A percentile compares a stretch with the other conserved stretches of the same genome.
Evolutionary conservation across 2,888 invertebrate genomes (phyloP).

Genomic region (Tineola bisselliella): DNA sequence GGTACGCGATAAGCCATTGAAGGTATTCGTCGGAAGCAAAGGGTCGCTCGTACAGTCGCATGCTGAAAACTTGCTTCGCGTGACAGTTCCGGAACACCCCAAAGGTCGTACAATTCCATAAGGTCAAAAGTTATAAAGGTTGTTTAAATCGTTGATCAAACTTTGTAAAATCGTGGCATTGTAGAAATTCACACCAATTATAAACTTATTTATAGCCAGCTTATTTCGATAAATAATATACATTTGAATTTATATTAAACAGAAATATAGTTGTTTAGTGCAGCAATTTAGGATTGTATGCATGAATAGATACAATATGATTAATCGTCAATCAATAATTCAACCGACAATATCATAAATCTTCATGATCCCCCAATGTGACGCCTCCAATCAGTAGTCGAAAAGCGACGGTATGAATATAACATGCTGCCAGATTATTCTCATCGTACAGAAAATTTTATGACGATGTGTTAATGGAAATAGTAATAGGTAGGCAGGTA

Average conservation of each 20-base stretch:
- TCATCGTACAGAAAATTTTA: not conserved
- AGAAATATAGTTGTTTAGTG: too few relatives aligned
- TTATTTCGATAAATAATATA: too few relatives aligned
- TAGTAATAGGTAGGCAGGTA: too few relatives aligned
- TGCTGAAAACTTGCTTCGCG: conserved; percentile 11
- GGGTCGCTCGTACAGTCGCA: conserved; percentile 6
- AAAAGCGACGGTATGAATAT: not conserved
- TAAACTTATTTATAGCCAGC: not conserved
- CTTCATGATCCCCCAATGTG: not conserved
- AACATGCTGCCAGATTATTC: not conserved
- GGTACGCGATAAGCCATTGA: conserved; percentile 6
- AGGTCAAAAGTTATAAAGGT: conserved; percentile 4
- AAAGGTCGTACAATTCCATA: conserved; percentile 9
- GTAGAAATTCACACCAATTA: not conserved
- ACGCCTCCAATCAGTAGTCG: not conserved
- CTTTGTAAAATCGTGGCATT: not conserved
- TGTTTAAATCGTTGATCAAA: not conserved
- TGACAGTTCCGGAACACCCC: conserved; percentile 11
- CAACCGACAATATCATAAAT: not conserved
- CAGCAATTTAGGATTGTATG: not conserved
- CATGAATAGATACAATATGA: not conserved
- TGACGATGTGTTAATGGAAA: not conserved
- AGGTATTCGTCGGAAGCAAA: conserved; percentile 1
- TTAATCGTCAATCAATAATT: not conserved
- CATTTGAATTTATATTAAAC: too few relatives aligned